These are phyloP conservation scores for Dione juno DNA, from an alignment of 2,888 invertebrate genomes.

Conservation along the genomic window DNA sequence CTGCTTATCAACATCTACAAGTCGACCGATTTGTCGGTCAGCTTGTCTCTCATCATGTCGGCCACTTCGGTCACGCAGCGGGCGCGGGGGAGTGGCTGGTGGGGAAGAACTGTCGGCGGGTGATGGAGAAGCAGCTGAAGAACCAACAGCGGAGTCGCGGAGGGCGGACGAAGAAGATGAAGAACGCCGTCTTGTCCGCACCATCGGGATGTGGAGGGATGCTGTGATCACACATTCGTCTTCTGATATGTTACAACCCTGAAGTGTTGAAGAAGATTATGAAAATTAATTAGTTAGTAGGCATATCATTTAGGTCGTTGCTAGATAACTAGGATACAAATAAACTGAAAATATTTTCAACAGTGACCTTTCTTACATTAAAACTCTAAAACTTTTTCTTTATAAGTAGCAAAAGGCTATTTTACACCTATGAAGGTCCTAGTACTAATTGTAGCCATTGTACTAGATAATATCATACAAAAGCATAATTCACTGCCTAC, in stretches of 20 bases:
- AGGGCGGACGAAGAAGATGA: slow-evolving; percentile 68
- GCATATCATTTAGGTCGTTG: too few relatives aligned
- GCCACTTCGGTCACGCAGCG: slow-evolving; percentile 58
- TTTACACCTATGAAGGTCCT: too few relatives aligned
- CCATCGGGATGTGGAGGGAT: slow-evolving; percentile 90
- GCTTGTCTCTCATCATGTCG: slow-evolving; percentile 65
- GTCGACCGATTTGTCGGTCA: slow-evolving; percentile 1
- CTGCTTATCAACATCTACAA: neutral
- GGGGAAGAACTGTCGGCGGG: slow-evolving; percentile 82
- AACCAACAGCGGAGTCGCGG: slow-evolving; percentile 87
- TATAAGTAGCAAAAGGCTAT: too few relatives aligned
- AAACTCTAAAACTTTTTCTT: too few relatives aligned
- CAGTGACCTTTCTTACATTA: too few relatives aligned
- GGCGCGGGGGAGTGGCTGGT: slow-evolving; percentile 70
- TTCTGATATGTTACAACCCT: slow-evolving; percentile 85
- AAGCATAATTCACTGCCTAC: too few relatives aligned
- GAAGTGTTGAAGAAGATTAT: slow-evolving; percentile 18
- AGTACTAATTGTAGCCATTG: too few relatives aligned
- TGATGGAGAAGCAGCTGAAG: slow-evolving; percentile 72
- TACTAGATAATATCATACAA: too few relatives aligned
- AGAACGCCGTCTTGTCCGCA: slow-evolving; percentile 75
- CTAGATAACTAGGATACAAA: too few relatives aligned
- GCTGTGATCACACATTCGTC: slow-evolving; percentile 89
- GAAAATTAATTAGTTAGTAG: too few relatives aligned
- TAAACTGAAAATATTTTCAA: too few relatives aligned